A percentile compares a stretch with the other conserved stretches of the same genome.
Evolutionary conservation across 2,888 invertebrate genomes (phyloP).

Genomic region (Amphipoea oculea): DNA sequence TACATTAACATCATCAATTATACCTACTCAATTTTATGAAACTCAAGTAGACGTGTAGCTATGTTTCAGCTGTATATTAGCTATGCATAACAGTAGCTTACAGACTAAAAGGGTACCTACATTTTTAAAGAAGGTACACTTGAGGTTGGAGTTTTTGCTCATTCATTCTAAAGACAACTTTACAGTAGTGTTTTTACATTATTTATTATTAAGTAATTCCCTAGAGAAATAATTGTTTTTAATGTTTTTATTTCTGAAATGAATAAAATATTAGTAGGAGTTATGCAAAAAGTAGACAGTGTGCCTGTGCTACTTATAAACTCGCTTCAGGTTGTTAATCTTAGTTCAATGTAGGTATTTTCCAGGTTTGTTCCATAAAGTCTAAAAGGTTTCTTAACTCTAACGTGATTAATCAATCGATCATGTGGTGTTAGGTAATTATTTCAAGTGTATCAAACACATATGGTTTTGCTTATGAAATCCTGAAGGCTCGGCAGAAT

Average conservation of each 20-base stretch:
- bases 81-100: background rate
- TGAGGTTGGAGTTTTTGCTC: constrained; percentile 28
- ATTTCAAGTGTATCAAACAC: background rate
- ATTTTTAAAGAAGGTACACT: constrained; percentile 28
- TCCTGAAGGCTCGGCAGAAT: background rate
- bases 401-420: background rate
- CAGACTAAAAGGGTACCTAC: constrained; percentile 4
- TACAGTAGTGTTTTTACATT: constrained; percentile 13
- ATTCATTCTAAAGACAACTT: constrained; percentile 30
- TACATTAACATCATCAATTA: background rate
- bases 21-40: background rate
- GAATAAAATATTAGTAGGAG: constrained; percentile 49
- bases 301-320: background rate
- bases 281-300: background rate
- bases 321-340: no score
- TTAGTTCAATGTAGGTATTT: background rate
- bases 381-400: background rate
- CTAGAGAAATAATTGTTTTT: constrained; percentile 68
- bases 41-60: background rate
- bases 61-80: background rate
- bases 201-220: constrained; percentile 29
- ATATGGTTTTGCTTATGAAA: background rate
- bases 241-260: constrained; percentile 61
- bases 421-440: background rate
- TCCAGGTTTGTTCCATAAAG: background rate